A percentile compares a stretch with the other conserved stretches of the same genome.
Evolutionary conservation across 2,888 invertebrate species (phyloP).

Genomic region (Sinelater perroti): DNA sequence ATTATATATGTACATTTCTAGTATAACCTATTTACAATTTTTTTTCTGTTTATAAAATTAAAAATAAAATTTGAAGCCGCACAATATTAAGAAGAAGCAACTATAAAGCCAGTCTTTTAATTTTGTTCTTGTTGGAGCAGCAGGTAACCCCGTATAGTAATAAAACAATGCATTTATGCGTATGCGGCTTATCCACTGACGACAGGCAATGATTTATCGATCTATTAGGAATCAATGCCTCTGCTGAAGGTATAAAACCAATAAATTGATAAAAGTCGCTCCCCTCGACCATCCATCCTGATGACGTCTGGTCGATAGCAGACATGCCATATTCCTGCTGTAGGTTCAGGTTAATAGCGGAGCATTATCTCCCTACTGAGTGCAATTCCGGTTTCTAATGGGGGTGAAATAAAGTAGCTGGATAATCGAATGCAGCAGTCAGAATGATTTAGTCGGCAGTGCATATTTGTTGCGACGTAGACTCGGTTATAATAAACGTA

Average conservation of each 20-base stretch:
- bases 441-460: background rate
- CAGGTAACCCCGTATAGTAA: no score
- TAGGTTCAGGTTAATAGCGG: conserved; percentile 8
- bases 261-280: conserved; percentile 12
- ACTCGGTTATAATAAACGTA: no score
- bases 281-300: conserved; percentile 2
- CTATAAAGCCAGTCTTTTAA: no score
- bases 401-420: conserved; percentile 10
- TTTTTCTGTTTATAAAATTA: no score
- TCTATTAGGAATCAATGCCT: conserved; percentile 4
- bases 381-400: conserved; percentile 20
- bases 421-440: conserved; percentile 15
- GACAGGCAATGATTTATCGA: conserved; percentile 3
- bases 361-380: conserved; percentile 9
- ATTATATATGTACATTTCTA: no score
- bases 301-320: conserved; percentile 8
- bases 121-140: no score
- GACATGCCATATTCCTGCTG: background rate
- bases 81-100: no score
- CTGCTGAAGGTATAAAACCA: background rate
- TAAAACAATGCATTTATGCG: no score
- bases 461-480: background rate
- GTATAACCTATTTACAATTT: no score
- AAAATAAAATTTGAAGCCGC: no score
- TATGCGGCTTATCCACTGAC: background rate